Conservation (phyloP, 2,797 vertebrate genomes). For the Hippopotamyrus pictus region DNA sequence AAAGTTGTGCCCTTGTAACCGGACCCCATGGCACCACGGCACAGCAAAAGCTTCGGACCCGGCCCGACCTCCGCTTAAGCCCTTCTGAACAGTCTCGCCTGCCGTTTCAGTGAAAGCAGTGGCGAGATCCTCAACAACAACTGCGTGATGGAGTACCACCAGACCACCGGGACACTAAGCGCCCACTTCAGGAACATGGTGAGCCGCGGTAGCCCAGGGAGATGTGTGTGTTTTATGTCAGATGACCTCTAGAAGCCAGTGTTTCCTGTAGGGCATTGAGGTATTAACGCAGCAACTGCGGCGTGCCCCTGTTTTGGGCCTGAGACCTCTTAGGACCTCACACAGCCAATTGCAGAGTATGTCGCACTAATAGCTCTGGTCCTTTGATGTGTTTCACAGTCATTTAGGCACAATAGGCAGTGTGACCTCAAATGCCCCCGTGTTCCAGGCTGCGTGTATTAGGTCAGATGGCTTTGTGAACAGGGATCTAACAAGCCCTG, state of each 20-base stretch:
- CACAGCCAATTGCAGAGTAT: background rate
- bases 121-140: conserved; percentile 93
- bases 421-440: background rate
- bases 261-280: background rate
- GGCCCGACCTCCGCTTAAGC: background rate
- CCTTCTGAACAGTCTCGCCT: background rate
- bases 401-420: background rate
- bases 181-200: conserved; percentile 85
- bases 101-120: conserved; percentile 74
- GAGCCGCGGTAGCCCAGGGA: conserved; percentile 24
- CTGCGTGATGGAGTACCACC: conserved; percentile 88
- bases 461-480: background rate
- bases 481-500: background rate
- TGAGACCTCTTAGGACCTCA: background rate
- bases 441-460: background rate
- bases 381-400: background rate
- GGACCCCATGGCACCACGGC: background rate
- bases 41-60: background rate
- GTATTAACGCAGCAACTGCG: background rate
- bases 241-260: background rate
- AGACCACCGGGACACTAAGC: conserved; percentile 61
- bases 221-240: background rate
- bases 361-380: background rate
- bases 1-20: background rate
- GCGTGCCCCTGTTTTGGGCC: background rate